Evolutionary conservation across 1,140 invertebrate genomes (phyloP).

Genomic region (Trissolcus basalis): DNA sequence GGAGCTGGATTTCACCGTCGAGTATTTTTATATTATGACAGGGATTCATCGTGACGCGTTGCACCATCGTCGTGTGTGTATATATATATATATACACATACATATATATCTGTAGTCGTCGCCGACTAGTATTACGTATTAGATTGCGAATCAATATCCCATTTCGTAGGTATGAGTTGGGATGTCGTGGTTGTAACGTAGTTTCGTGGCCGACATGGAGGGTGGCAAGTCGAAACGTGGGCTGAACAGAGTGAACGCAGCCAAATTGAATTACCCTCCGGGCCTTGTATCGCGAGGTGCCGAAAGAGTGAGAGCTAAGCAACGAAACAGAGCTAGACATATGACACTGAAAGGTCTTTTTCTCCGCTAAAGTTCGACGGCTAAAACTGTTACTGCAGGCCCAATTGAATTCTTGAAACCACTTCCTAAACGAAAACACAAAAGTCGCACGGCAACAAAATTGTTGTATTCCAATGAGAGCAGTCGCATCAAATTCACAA

Average conservation of each 20-base stretch:
- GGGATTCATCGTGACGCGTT: slow-evolving; percentile 39
- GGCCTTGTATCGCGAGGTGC: slow-evolving; percentile 57
- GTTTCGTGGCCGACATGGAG: slow-evolving; percentile 65
- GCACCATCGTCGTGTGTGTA: slow-evolving; percentile 43
- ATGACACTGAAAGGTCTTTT: slow-evolving; percentile 40
- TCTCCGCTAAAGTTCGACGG: slow-evolving; percentile 36
- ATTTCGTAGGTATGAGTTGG: slow-evolving; percentile 70
- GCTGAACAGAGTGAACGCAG: slow-evolving; percentile 63
- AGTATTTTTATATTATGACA: slow-evolving; percentile 47
- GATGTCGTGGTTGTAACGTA: slow-evolving; percentile 70
- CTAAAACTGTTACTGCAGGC: slow-evolving; percentile 57
- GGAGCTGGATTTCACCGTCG: slow-evolving; percentile 22
- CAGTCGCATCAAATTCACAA: slow-evolving; percentile 63
- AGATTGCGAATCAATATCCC: slow-evolving; percentile 73
- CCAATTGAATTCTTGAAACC: slow-evolving; percentile 54
- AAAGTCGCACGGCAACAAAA: no score
- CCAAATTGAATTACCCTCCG: slow-evolving; percentile 70
- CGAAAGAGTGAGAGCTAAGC: slow-evolving; percentile 15
- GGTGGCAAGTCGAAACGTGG: slow-evolving; percentile 47
- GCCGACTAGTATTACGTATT: slow-evolving; percentile 66
- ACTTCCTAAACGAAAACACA: no score
- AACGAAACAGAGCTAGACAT: slow-evolving; percentile 30
- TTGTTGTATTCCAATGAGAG: neutral
- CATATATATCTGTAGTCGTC: slow-evolving; percentile 4
- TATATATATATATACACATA: no score